Base-by-base conservation (phyloP, 2,797 vertebrate species). In the Somateria mollissima region DNA sequence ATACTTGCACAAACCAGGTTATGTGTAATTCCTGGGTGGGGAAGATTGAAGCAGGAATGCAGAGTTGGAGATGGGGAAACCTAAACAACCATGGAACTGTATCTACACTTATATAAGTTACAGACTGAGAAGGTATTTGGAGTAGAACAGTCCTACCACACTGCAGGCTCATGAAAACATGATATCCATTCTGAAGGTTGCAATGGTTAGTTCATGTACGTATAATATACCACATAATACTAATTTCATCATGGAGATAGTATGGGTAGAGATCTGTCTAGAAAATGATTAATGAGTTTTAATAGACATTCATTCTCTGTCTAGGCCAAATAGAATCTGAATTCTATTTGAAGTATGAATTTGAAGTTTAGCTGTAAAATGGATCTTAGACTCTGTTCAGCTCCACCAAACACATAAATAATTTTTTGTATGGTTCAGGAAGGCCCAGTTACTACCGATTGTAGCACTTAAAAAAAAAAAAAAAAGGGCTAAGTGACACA, bases 41-140 rank as follows among this genome's bases (percentile, higher is more conserved):
- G 25, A 49, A 49, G 1, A 30, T 14, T 75, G 49, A 57, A 28
- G 70, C 30, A 47, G 56, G 56, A 84, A 43, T 16, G 17, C n/a
- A n/a, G 61, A 76, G 22, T 8, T 70, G 43, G 10, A 65, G 21
- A 5, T 13, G 24, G 69, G 47, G 64, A 73, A 87, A 71, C 8
- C 1, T 0, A 79, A 64, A 37, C 5, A 73, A 6, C 10, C 12
- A 11, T 1, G 3, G 30, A 39, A 27, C 7, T 43, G 30, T 6
- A n/a, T 32, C 10, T 30, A 8, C 0, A 0, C 34, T 43, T 24
- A 9, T 12, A 6, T 56, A 11, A 73, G 22, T 12, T 78, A 51
- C 45, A 91, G 62, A 17, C 1, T 1, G 45, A 78, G 19, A 16
- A 87, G 58, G 7, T 2, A 10, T 8, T 61, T 78, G 58, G 34